These are phyloP conservation scores for Montipora efflorescens DNA, from an alignment of 64 coral and sea anemone species.

Conservation along the genomic window DNA sequence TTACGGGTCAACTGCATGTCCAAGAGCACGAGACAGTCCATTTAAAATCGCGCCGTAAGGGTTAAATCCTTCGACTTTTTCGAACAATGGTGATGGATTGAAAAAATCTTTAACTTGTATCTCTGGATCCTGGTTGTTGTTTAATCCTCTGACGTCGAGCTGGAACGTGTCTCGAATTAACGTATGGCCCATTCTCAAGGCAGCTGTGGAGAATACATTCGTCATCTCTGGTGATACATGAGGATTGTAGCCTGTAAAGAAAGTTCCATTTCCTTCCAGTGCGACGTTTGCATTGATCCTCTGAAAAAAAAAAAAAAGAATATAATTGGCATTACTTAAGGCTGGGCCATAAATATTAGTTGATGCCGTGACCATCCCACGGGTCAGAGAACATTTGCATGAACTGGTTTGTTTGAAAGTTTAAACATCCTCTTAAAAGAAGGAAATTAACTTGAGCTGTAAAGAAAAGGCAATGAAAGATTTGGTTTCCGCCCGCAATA, in stretches of 20 bases:
- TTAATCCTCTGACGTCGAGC: neutral
- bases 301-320: neutral
- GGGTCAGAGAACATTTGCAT: too few species aligned
- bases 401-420: too few species aligned
- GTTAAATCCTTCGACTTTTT: neutral
- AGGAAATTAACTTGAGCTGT: too few species aligned
- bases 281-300: neutral
- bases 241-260: neutral
- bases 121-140: neutral
- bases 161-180: constrained; percentile 12
- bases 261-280: neutral
- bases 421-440: too few species aligned
- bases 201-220: constrained; percentile 31
- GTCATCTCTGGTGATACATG: too few species aligned
- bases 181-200: constrained; percentile 68
- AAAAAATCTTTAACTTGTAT: neutral
- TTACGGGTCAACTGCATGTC: constrained; percentile 26
- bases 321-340: neutral
- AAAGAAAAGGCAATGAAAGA: too few species aligned
- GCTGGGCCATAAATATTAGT: neutral
- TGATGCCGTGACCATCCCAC: too few species aligned
- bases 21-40: neutral
- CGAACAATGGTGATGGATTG: neutral
- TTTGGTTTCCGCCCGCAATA: too few species aligned
- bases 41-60: neutral